Percentiles rank a stretch among this genome's conserved stretches.
Evolutionary conservation across 2,797 vertebrate genomes (phyloP).

Genomic region (Linurgus olivaceus): DNA sequence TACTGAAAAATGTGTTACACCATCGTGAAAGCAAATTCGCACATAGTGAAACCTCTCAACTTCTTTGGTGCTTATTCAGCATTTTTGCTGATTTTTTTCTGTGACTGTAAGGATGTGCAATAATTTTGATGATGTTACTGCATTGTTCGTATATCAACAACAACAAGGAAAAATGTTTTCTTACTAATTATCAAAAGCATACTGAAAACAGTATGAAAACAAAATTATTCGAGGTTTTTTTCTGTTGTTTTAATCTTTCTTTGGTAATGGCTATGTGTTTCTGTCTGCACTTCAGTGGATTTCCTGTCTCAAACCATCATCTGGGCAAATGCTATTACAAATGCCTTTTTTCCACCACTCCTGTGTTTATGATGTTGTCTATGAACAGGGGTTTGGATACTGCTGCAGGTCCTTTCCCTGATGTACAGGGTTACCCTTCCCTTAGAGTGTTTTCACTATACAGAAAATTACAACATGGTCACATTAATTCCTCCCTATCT

Average conservation of each 20-base stretch:
- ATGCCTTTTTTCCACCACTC: background rate
- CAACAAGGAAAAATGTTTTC: background rate
- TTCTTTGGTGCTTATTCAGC: background rate
- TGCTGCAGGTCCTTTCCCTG: background rate
- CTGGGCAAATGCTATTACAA: background rate
- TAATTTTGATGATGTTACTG: background rate
- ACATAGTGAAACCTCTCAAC: background rate
- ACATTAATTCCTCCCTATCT: background rate
- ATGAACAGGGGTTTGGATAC: background rate
- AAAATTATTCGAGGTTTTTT: background rate
- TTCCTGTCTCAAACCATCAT: background rate
- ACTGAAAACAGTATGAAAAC: background rate
- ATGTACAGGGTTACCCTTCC: background rate
- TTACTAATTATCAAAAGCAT: background rate
- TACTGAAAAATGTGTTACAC: background rate
- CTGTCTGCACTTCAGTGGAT: background rate
- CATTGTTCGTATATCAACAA: background rate
- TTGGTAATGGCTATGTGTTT: background rate
- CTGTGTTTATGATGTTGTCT: background rate
- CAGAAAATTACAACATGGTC: background rate
- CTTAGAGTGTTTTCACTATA: background rate
- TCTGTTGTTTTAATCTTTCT: background rate
- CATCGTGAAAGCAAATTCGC: background rate
- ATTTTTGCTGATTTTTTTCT: background rate
- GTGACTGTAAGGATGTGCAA: background rate